Percentiles rank a stretch among this genome's conserved stretches.
Conservation (phyloP, 2,113 vertebrate species). For the Pseudorhombus dupliciocellatus region DNA sequence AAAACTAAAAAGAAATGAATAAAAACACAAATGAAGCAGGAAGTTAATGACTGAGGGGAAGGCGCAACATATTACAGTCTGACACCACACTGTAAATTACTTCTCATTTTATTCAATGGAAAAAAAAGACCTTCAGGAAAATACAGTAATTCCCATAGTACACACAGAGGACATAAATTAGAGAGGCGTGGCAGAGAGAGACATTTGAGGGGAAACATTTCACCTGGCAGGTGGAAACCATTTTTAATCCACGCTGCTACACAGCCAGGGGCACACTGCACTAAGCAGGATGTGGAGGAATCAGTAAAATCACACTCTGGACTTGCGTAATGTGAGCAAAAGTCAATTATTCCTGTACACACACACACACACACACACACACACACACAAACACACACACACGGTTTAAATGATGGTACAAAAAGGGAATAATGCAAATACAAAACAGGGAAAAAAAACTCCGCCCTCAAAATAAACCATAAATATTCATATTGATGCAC, state of each 20-base stretch:
- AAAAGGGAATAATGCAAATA: constrained; percentile 77
- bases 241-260: constrained; percentile 34
- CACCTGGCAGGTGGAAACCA: constrained; percentile 55
- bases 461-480: constrained; percentile 72
- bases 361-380: constrained; percentile 43
- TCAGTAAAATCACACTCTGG: constrained; percentile 64
- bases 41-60: no score
- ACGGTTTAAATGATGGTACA: constrained; percentile 77
- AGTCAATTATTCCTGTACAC: constrained; percentile 70
- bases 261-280: constrained; percentile 54
- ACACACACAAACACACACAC: no score
- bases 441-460: constrained; percentile 57
- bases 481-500: constrained; percentile 78
- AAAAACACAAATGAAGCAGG: no score
- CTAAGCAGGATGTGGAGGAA: constrained; percentile 45
- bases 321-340: constrained; percentile 48
- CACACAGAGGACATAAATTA: constrained; percentile 79
- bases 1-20: no score
- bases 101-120: constrained; percentile 79
- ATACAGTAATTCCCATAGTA: constrained; percentile 78
- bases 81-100: constrained; percentile 69
- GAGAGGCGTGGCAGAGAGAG: constrained; percentile 68
- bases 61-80: neutral
- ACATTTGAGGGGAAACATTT: constrained; percentile 48
- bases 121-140: constrained; percentile 76